Conservation (phyloP, 2,113 vertebrate genomes). For the Pardalotus punctatus region DNA sequence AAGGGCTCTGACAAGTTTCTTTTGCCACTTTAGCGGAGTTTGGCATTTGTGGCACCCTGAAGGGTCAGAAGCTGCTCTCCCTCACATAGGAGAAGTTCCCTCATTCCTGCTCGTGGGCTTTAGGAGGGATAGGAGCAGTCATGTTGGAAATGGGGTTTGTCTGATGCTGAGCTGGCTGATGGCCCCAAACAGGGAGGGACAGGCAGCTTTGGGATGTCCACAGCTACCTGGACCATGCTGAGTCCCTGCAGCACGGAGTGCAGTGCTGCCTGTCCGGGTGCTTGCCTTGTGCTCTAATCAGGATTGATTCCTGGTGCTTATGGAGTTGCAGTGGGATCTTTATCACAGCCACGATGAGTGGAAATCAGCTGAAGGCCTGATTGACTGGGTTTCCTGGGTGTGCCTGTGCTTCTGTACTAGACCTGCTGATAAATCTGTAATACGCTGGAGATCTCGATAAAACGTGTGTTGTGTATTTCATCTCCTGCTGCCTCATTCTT, state of each 20-base stretch:
- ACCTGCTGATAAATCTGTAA: neutral
- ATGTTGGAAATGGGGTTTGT: neutral
- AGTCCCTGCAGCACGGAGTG: fast-evolving
- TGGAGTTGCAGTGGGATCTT: neutral
- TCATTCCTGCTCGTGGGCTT: fast-evolving
- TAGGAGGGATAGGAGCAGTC: neutral
- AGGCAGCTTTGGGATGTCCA: neutral
- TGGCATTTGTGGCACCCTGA: neutral
- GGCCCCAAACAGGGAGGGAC: fast-evolving
- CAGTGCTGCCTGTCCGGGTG: neutral
- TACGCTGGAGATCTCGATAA: neutral
- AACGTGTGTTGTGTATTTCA: neutral
- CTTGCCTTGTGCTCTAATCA: neutral
- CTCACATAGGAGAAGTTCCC: neutral
- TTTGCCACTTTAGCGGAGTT: fast-evolving
- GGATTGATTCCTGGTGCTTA: neutral
- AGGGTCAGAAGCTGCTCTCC: neutral
- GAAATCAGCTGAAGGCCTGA: neutral
- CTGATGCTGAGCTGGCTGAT: neutral
- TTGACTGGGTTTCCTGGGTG: neutral
- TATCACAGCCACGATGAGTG: fast-evolving
- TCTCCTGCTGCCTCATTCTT: neutral
- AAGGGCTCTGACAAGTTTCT: neutral
- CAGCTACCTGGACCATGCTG: fast-evolving
- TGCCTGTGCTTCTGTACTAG: neutral